Conservation (phyloP, 2,888 invertebrate species). For the Zhengitettix transpicula region DNA sequence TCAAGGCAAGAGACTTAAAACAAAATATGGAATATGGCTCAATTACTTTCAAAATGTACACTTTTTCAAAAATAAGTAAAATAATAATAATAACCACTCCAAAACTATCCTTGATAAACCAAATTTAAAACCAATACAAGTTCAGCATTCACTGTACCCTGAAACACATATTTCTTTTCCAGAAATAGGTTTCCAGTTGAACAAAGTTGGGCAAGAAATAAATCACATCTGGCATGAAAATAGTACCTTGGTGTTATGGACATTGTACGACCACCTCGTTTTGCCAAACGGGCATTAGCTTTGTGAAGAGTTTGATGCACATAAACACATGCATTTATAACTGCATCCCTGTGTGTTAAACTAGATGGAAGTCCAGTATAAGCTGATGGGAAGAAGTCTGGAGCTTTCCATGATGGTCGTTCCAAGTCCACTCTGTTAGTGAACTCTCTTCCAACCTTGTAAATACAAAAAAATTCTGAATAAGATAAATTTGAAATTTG, state of each 20-base stretch:
- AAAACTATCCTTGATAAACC: too few relatives aligned
- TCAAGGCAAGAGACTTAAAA: too few relatives aligned
- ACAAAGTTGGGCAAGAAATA: too few relatives aligned
- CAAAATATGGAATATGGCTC: too few relatives aligned
- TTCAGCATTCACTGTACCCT: too few relatives aligned
- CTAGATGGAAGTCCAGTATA: slow-evolving; percentile 58
- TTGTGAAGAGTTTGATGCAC: slow-evolving; percentile 94
- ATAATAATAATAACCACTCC: too few relatives aligned
- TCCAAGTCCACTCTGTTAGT: slow-evolving; percentile 91
- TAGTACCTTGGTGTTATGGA: slow-evolving; percentile 77
- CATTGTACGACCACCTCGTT: slow-evolving; percentile 88
- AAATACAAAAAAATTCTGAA: not conserved
- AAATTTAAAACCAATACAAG: too few relatives aligned
- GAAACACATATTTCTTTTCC: too few relatives aligned
- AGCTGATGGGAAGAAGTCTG: slow-evolving; percentile 80
- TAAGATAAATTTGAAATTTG: not conserved
- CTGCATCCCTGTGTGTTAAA: slow-evolving; percentile 81
- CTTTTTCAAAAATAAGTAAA: too few relatives aligned
- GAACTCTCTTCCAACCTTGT: slow-evolving; percentile 81
- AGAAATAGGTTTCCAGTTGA: too few relatives aligned
- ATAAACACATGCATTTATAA: slow-evolving; percentile 97
- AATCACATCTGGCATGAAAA: too few relatives aligned
- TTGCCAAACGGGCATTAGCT: slow-evolving; percentile 78
- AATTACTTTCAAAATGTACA: too few relatives aligned
- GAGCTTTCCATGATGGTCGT: slow-evolving; percentile 65